Conservation (phyloP, 2,113 vertebrate genomes). For the Oryctolagus cuniculus region mOryCun1.1 NC_091447.1:27967501-27968000, state of each 20-base stretch:
- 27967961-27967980: not conserved
- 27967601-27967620: not conserved
- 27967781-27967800: not conserved
- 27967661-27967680: not conserved
- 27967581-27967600: too few species aligned
- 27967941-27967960: not conserved
- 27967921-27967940: not conserved
- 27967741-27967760: not conserved
- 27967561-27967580: not conserved
- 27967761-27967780: not conserved
- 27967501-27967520: not conserved
- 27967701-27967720: not conserved
- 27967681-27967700: not conserved
- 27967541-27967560: not conserved
- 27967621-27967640: not conserved
- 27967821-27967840: not conserved
- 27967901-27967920: not conserved
- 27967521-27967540: not conserved
- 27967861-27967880: not conserved
- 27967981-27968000: not conserved
- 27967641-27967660: not conserved
- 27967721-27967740: not conserved
- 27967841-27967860: not conserved
- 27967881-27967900: not conserved
- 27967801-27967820: not conserved